Base-by-base conservation (phyloP, 2,113 vertebrate genomes). In the Zosterops borbonicus region DNA sequence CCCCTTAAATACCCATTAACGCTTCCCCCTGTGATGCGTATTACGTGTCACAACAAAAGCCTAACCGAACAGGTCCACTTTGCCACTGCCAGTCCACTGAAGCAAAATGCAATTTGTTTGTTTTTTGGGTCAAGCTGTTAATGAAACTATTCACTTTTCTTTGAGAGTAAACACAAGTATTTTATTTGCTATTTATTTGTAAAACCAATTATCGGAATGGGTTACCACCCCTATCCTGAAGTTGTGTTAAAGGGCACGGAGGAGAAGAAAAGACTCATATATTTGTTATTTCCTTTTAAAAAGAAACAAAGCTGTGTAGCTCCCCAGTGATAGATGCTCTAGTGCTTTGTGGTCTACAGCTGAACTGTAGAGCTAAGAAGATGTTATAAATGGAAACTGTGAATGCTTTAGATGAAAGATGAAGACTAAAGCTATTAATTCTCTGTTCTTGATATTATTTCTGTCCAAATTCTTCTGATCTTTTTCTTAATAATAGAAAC, bases 1-100 rank as follows among this genome's bases (percentile, higher is more conserved):
- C 39, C 60, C 74, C 74, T 91, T 94, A 95, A 96, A 96, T 41
- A 70, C 56, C 84, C 81, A 94, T 96, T 96, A 92, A 82, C 84
- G 74, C 74, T 87, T 96, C 19, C 50, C 41, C 12, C 52, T 75
- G 56, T 84, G 89, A 89, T 84, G 60, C 19, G 18, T 55, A 87
- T 78, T 89, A 59, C 0, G 3, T 91, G 56, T 92, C 84, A 94
- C 60, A 88, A 69, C 37, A 87, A 87, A 83, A 33, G 1, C 1
- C 0, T 37, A 84, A 46, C 69, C 46, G 31, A 84, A 19, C 47
- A 78, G 35, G 73, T 59, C 39, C 17, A 27, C 27, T 89, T 84
- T 84, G 52, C 52, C 64, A 28, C 46, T 68, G 27, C 24, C 39
- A 52, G 39, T 70, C 81, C 46, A 39, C 56, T 55, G 87, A 87